Evolutionary conservation across 2,888 invertebrate species (phyloP), one percentile per base, ranked within the genome.

Genomic region (Sympetrum striolatum): DNA sequence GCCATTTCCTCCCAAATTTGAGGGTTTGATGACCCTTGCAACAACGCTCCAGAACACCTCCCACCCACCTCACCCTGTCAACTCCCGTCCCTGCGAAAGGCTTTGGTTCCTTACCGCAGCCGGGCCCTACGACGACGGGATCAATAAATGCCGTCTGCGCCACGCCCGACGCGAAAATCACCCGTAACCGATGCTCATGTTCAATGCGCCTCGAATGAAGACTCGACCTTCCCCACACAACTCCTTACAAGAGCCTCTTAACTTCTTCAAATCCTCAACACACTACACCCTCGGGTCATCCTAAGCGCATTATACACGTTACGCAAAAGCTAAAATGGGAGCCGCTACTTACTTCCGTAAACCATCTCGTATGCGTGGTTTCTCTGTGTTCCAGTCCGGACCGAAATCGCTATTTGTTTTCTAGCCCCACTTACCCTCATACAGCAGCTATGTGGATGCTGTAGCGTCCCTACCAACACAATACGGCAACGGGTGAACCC

Each of bases 101-200:
- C 86, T 86, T 86, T 86, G 86, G 86, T 86, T 86, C 86, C 86
- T 86, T 86, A 86, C 86, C 86, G 86, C 86, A 86, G 86, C 86
- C 86, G 60, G 86, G 82, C 25, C 82, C 82, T 82, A 82, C 58
- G 82, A 58, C 82, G 82, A 60, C 86, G 60, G 60, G 86, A 86
- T 86, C 86, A 86, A 86, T 86, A 86, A 37, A 37, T 58, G 60
- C 86, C 86, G 86, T 86, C 86, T 86, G 37, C 86, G 86, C 86
- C 86, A 86, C 86, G 86, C 86, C 86, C 86, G 86, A 86, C 86
- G 86, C 86, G 86, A 86, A 86, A 60, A 60, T 86, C 86, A 86
- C n/a, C 64, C 86, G 60, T 58, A 60, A 37, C 86, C 86, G 86
- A 60, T 86, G 82, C 82, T 82, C 82, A 58, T 58, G 86, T 64